Conservation (phyloP, 2,797 vertebrate genomes). For the Rhinophrynus dorsalis region DNA sequence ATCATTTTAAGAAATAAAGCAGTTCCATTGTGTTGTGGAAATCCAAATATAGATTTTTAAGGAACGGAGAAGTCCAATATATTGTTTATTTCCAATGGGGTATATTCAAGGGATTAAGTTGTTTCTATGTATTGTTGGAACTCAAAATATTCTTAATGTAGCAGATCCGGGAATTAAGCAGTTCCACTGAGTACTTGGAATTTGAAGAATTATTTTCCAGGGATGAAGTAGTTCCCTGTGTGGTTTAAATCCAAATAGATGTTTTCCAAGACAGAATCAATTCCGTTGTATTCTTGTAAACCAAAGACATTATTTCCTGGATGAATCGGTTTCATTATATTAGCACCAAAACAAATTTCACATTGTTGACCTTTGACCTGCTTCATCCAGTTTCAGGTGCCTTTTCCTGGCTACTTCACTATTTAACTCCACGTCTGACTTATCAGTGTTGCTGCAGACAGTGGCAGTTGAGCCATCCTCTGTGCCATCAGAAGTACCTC, state of each 20-base stretch:
- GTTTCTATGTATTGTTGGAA: too few relatives aligned
- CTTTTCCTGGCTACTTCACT: constrained; percentile 75
- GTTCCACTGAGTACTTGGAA: too few relatives aligned
- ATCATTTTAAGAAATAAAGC: not conserved
- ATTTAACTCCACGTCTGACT: constrained; percentile 61
- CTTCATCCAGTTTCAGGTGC: constrained; percentile 73
- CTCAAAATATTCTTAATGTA: too few relatives aligned
- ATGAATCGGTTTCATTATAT: not conserved
- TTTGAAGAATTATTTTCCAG: too few relatives aligned
- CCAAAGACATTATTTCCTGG: not conserved
- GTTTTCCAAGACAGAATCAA: too few relatives aligned
- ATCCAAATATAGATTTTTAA: too few relatives aligned
- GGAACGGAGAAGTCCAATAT: too few relatives aligned
- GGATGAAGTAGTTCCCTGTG: too few relatives aligned
- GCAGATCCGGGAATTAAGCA: too few relatives aligned
- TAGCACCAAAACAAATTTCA: constrained; percentile 47
- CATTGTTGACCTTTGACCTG: constrained; percentile 71
- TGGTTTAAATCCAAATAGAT: too few relatives aligned
- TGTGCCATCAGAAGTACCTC: constrained; percentile 53
- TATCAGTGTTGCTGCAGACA: constrained; percentile 48
- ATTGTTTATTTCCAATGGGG: too few relatives aligned
- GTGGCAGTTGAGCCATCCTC: constrained; percentile 60
- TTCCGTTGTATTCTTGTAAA: not conserved
- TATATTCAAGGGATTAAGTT: too few relatives aligned
- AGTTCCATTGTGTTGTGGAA: not conserved